A percentile compares a stretch with the other conserved stretches of the same genome.
These are phyloP conservation scores for Pecten maximus DNA, from an alignment of 2,888 invertebrate species.

Conservation along the genomic window DNA sequence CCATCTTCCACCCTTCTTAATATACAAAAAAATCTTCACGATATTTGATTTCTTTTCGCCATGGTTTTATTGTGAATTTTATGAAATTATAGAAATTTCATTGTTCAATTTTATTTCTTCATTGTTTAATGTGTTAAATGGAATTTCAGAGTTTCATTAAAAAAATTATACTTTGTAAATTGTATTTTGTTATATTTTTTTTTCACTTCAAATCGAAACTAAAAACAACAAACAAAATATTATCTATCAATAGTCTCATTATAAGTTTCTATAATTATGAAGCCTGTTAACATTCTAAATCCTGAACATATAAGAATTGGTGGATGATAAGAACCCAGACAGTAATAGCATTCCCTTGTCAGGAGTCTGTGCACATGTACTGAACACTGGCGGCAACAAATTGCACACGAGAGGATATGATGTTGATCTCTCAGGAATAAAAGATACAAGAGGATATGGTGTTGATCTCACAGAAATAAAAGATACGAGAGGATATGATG, in stretches of 20 bases:
- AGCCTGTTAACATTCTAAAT: not conserved
- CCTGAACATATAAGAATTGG: not conserved
- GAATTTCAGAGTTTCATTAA: too few relatives aligned
- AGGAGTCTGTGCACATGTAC: not conserved
- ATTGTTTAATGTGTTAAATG: too few relatives aligned
- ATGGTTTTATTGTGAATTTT: too few relatives aligned
- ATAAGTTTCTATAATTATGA: not conserved
- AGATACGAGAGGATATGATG: too few relatives aligned
- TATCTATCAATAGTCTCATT: not conserved
- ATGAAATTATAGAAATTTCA: too few relatives aligned
- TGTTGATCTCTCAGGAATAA: not conserved
- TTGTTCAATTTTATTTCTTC: not conserved
- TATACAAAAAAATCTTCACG: not conserved
- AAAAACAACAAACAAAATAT: too few relatives aligned
- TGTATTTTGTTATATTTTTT: too few relatives aligned
- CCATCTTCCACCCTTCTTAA: not conserved
- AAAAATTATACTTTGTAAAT: too few relatives aligned
- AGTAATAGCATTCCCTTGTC: not conserved
- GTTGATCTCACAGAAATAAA: not conserved
- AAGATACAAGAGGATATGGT: too few relatives aligned
- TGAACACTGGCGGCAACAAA: slow-evolving; percentile 18
- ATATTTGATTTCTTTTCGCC: too few relatives aligned
- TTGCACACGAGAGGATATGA: not conserved
- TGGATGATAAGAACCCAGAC: not conserved
- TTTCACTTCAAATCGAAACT: too few relatives aligned